These are phyloP conservation scores for Lycocorax pyrrhopterus DNA, from an alignment of 2,113 vertebrate genomes.

Conservation along the genomic window DNA sequence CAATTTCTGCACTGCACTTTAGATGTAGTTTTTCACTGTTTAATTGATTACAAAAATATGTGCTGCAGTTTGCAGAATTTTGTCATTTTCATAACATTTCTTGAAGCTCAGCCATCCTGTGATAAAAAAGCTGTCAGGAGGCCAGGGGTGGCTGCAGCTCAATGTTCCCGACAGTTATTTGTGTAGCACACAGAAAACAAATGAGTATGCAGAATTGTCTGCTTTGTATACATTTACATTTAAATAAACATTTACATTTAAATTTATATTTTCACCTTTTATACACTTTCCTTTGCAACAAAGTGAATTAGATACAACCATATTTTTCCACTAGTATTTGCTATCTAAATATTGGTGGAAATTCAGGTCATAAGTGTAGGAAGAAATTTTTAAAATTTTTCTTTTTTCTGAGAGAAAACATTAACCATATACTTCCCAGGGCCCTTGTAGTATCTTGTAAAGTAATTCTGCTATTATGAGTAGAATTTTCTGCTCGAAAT, in stretches of 20 bases:
- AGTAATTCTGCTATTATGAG: neutral
- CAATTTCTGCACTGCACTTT: conserved; percentile 38
- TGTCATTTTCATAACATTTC: conserved; percentile 56
- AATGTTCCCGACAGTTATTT: conserved; percentile 47
- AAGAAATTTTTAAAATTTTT: neutral
- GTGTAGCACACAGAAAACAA: conserved; percentile 53
- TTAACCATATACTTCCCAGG: neutral
- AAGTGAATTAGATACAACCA: neutral
- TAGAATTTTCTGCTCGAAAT: neutral
- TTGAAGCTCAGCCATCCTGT: conserved; percentile 56
- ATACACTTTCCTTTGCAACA: neutral
- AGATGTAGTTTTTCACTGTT: conserved; percentile 23
- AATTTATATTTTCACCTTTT: conserved; percentile 42
- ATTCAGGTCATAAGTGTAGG: neutral
- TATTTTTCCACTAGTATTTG: neutral
- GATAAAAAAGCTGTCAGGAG: conserved; percentile 60
- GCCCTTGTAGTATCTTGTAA: neutral
- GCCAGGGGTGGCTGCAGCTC: conserved; percentile 52
- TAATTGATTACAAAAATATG: conserved; percentile 58
- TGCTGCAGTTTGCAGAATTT: conserved; percentile 58
- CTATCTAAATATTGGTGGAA: neutral
- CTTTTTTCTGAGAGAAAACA: neutral
- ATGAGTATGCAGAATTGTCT: conserved; percentile 47
- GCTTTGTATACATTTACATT: neutral
- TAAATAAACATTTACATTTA: conserved; percentile 26